Percentiles rank a stretch among this genome's conserved stretches.
Conservation (phyloP, 2,888 invertebrate species). For the Caenorhabditis panamensis region DNA sequence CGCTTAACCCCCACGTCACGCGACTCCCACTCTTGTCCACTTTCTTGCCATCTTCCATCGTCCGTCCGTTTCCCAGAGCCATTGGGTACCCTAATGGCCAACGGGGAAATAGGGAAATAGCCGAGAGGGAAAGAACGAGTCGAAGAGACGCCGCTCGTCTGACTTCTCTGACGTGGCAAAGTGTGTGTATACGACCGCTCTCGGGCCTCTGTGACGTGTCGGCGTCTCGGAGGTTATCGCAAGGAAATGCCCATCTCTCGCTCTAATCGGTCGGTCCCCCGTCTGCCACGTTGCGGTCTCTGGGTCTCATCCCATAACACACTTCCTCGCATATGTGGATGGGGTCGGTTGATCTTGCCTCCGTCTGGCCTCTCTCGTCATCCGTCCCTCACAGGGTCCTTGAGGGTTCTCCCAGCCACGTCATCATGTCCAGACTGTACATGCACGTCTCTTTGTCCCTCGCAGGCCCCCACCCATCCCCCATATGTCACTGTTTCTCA, state of each 20-base stretch:
- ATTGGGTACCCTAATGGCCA: constrained; percentile 56
- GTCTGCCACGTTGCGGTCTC: constrained; percentile 47
- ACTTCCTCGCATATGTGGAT: constrained; percentile 8
- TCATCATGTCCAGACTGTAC: constrained; percentile 5
- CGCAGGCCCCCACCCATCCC: neutral
- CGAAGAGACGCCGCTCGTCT: constrained; percentile 40
- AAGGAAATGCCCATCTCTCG: constrained; percentile 37
- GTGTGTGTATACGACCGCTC: constrained; percentile 48
- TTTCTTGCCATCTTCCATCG: constrained; percentile 17
- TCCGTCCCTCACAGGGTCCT: constrained; percentile 26
- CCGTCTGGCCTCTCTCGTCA: constrained; percentile 25
- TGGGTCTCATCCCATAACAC: constrained; percentile 16
- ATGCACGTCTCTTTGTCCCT: neutral
- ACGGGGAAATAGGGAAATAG: constrained; percentile 46
- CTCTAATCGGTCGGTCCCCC: constrained; percentile 57
- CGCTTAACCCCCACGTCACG: neutral
- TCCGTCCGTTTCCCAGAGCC: constrained; percentile 57
- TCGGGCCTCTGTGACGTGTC: constrained; percentile 47
- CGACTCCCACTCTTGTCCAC: constrained; percentile 15
- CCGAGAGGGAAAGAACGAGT: constrained; percentile 31
- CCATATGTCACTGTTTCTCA: neutral
- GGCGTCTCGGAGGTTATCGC: constrained; percentile 55
- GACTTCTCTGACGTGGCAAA: constrained; percentile 61
- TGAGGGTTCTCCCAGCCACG: constrained; percentile 32
- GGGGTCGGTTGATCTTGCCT: constrained; percentile 46